phyloP scores from a whole-genome alignment of 2,888 invertebrate species.

The Lepidocyrtoides sp. region DNA sequence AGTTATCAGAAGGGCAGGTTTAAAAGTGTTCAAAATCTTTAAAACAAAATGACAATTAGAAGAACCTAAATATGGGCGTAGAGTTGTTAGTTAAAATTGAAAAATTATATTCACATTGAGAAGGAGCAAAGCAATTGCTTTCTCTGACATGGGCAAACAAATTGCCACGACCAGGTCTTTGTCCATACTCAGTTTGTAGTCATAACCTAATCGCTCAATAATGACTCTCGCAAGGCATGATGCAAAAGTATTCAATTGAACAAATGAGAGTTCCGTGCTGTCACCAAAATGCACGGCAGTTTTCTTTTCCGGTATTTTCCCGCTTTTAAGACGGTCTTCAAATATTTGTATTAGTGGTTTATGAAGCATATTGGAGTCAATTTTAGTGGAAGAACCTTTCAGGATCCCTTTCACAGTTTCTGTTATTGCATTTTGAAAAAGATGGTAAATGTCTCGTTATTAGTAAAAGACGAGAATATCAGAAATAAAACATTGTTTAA shows the following conservation, averaged over 20 bases:
- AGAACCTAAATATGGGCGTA: no score
- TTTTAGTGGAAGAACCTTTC: not conserved
- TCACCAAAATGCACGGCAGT: conserved; percentile 71
- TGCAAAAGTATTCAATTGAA: conserved; percentile 70
- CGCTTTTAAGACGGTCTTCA: conserved; percentile 40
- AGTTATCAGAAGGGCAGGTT: conserved; percentile 45
- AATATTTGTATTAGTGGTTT: conserved; percentile 47
- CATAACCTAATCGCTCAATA: conserved; percentile 53
- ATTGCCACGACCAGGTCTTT: conserved; percentile 78
- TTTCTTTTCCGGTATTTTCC: conserved; percentile 37
- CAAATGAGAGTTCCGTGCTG: conserved; percentile 45
- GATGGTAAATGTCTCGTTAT: not conserved
- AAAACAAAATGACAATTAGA: not conserved
- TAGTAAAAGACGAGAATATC: no score
- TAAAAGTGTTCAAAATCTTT: conserved; percentile 87
- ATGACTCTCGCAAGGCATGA: conserved; percentile 61
- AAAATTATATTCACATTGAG: conserved; percentile 1
- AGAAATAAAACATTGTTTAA: no score
- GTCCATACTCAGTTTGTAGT: conserved; percentile 62
- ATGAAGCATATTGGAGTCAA: not conserved
- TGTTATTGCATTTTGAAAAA: not conserved
- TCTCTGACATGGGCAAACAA: conserved; percentile 77
- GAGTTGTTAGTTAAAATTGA: not conserved
- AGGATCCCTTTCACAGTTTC: conserved; percentile 32
- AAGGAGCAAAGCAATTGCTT: conserved; percentile 36